phyloP scores from a whole-genome alignment of 2,113 vertebrate species.

The Tachycineta bicolor region DNA sequence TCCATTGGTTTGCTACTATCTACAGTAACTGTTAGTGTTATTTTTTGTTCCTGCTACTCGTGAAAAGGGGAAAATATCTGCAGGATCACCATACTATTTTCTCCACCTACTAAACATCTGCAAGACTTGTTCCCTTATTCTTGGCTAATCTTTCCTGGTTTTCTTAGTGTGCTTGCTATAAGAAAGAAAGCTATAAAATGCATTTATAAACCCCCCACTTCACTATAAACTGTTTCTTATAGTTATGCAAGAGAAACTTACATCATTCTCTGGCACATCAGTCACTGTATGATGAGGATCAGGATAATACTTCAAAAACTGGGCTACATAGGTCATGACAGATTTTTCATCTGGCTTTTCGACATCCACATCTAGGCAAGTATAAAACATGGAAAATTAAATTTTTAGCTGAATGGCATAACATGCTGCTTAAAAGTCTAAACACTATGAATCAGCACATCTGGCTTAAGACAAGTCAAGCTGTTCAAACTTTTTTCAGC shows the following conservation, averaged over 20 bases:
- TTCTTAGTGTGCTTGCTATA: not conserved
- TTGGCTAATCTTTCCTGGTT: not conserved
- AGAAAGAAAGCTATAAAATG: not conserved
- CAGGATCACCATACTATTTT: not conserved
- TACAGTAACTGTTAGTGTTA: not conserved
- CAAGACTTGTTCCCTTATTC: not conserved
- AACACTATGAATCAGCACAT: not conserved
- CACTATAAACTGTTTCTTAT: not conserved
- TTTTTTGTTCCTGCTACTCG: not conserved
- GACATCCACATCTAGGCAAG: conserved; percentile 91
- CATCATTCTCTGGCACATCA: conserved; percentile 80
- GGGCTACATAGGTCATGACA: conserved; percentile 97
- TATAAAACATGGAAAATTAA: not conserved
- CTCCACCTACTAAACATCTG: not conserved
- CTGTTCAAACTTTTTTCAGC: not conserved
- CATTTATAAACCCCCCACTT: not conserved
- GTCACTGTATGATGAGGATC: conserved; percentile 72
- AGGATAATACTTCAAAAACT: conserved; percentile 93
- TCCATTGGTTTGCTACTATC: not conserved
- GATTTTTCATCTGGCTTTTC: conserved; percentile 99
- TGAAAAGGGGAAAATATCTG: not conserved
- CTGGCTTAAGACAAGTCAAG: not conserved
- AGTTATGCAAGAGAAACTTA: conserved; percentile 60
- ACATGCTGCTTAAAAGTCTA: not conserved
- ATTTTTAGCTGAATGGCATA: not conserved